Percentiles rank a stretch among this genome's conserved stretches.
Conservation (phyloP, 53 echinoderm and acorn worm genomes). For the Temnopleurus reevesii region DNA sequence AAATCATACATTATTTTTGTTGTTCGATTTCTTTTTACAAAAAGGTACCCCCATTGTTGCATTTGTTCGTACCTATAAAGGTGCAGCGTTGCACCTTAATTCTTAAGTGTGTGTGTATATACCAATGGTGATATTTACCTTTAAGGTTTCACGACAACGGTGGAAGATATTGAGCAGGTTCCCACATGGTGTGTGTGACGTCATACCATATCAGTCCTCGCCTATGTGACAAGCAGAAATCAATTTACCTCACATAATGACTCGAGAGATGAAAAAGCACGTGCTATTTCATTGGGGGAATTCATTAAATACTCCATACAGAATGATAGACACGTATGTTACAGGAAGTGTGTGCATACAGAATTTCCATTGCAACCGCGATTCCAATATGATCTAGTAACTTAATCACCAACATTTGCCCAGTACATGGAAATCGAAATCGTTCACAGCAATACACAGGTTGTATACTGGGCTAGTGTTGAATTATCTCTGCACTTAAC, state of each 20-base stretch:
- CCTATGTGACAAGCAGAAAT: conserved; percentile 27
- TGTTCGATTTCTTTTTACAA: too few relatives aligned
- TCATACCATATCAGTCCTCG: neutral
- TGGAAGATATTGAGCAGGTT: neutral
- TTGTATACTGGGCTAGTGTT: too few relatives aligned
- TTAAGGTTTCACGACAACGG: neutral
- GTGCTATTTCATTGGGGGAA: neutral
- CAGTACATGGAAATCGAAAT: too few relatives aligned
- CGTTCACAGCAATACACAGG: too few relatives aligned
- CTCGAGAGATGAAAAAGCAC: conserved; percentile 9
- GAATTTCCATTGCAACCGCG: neutral
- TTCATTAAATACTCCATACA: conserved; percentile 18
- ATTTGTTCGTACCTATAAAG: too few relatives aligned
- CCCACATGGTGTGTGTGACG: conserved; percentile 37
- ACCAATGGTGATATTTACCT: neutral
- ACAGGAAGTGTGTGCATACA: neutral
- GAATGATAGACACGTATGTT: neutral
- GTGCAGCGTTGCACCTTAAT: too few relatives aligned
- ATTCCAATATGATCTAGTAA: too few relatives aligned
- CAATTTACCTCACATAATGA: conserved; percentile 39
- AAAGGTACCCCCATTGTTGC: too few relatives aligned
- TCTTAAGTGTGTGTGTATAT: too few relatives aligned
- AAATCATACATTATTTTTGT: too few relatives aligned
- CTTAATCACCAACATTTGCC: too few relatives aligned
- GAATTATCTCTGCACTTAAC: too few relatives aligned